Conservation (phyloP, 2,797 vertebrate species). For the Lagorchestes hirsutus region DNA sequence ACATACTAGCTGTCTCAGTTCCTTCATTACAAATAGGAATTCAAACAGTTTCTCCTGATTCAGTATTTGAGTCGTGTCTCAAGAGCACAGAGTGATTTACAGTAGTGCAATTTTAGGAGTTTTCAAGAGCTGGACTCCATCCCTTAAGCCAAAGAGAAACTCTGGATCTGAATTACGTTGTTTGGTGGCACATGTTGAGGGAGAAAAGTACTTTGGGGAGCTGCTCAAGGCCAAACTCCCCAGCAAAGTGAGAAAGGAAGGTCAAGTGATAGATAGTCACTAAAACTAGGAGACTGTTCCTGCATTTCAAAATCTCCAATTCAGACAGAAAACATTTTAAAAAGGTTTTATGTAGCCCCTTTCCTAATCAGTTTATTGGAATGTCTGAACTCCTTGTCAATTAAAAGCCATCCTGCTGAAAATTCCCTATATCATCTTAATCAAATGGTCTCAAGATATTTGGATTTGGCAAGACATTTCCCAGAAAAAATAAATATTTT, state of each 20-base stretch:
- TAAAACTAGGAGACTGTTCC: not conserved
- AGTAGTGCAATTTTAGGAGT: not conserved
- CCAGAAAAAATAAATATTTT: constrained; percentile 53
- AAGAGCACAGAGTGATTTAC: not conserved
- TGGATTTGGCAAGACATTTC: constrained; percentile 46
- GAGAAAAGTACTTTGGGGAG: not conserved
- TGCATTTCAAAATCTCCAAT: not conserved
- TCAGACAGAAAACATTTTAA: not conserved
- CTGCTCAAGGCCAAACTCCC: not conserved
- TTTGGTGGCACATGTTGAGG: not conserved
- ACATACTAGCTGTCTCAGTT: not conserved
- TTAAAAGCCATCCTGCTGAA: constrained; percentile 23
- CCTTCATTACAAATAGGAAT: not conserved
- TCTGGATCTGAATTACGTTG: not conserved
- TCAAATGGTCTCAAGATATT: constrained; percentile 25
- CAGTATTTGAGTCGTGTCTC: not conserved
- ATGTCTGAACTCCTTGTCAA: not conserved
- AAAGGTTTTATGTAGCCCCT: constrained; percentile 10
- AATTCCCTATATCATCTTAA: constrained; percentile 30
- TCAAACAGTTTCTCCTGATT: not conserved
- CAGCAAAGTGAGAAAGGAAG: not conserved
- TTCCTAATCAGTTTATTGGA: constrained; percentile 3
- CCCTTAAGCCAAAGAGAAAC: not conserved
- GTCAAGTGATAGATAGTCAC: not conserved
- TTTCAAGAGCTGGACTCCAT: not conserved